These are phyloP conservation scores for Polydrusus pterygomalis DNA, from an alignment of 2,888 invertebrate genomes.

Conservation along the genomic window DNA sequence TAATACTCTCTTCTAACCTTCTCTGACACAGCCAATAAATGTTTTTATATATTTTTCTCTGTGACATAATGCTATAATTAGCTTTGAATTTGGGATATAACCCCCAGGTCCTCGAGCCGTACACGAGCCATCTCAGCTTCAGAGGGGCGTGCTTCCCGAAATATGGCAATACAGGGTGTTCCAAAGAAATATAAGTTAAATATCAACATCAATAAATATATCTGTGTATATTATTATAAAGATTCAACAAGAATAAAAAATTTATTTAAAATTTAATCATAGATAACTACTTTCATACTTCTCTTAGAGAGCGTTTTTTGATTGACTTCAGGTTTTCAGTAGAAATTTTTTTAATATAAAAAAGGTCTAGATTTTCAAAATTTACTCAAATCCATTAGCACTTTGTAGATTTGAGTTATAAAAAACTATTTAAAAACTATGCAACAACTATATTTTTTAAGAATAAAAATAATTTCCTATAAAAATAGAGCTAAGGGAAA, in stretches of 20 bases:
- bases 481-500: constrained; percentile 32
- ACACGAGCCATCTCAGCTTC: constrained; percentile 44
- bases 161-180: constrained; percentile 50
- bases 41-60: constrained; percentile 4
- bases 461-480: constrained; percentile 36
- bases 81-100: constrained; percentile 39
- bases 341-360: constrained; percentile 25
- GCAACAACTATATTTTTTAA: constrained; percentile 35
- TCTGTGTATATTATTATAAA: constrained; percentile 26
- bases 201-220: constrained; percentile 35
- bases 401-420: constrained; percentile 11
- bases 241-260: constrained; percentile 45
- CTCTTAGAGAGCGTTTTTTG: constrained; percentile 7
- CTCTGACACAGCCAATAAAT: constrained; percentile 45
- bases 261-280: constrained; percentile 17
- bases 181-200: constrained; percentile 39
- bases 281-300: neutral
- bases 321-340: constrained; percentile 13
- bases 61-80: constrained; percentile 42
- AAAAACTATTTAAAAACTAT: constrained; percentile 39
- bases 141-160: constrained; percentile 43
- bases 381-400: constrained; percentile 10
- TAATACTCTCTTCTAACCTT: constrained; percentile 46
- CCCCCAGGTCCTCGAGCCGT: constrained; percentile 42
- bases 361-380: constrained; percentile 5